phyloP scores from a whole-genome alignment of 2,888 invertebrate genomes.

The Hypsopygia costalis region DNA sequence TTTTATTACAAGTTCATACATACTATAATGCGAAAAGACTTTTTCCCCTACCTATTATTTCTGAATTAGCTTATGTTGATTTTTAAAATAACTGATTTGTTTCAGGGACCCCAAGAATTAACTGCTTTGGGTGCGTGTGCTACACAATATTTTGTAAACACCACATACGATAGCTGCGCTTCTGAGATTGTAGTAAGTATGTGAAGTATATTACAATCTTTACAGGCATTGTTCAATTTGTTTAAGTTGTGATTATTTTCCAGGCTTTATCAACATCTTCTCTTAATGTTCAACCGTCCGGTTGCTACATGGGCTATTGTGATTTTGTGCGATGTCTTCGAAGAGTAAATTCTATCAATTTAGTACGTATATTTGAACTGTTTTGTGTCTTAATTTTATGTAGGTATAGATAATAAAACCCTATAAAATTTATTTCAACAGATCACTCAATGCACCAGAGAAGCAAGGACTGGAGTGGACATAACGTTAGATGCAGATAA shows the following conservation, averaged over 20 bases:
- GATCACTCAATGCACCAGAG: slow-evolving; percentile 77
- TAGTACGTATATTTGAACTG: too few species aligned
- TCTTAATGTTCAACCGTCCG: slow-evolving; percentile 66
- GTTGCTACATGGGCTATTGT: slow-evolving; percentile 81
- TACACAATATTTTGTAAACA: slow-evolving; percentile 72
- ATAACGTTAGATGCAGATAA: slow-evolving; percentile 72
- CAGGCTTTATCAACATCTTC: slow-evolving; percentile 66
- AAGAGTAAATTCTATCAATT: slow-evolving; percentile 75
- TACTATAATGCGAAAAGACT: too few species aligned
- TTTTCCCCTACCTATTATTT: too few species aligned
- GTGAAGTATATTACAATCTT: neutral
- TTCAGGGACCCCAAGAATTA: slow-evolving; percentile 77
- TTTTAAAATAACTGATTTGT: slow-evolving; percentile 17
- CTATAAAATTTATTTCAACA: slow-evolving; percentile 31
- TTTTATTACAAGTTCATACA: too few species aligned
- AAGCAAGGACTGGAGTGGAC: slow-evolving; percentile 71
- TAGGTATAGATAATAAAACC: too few species aligned
- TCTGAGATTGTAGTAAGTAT: slow-evolving; percentile 65
- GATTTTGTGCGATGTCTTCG: slow-evolving; percentile 81
- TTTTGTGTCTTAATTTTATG: too few species aligned
- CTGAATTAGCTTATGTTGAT: too few species aligned
- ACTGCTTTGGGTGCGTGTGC: slow-evolving; percentile 75
- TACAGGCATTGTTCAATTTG: neutral
- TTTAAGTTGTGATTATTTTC: neutral
- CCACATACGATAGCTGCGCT: slow-evolving; percentile 74